Evolutionary conservation across 2,888 invertebrate genomes (phyloP), one percentile per base, ranked within the genome.

Genomic region (Melikaiella ostensackeni): DNA sequence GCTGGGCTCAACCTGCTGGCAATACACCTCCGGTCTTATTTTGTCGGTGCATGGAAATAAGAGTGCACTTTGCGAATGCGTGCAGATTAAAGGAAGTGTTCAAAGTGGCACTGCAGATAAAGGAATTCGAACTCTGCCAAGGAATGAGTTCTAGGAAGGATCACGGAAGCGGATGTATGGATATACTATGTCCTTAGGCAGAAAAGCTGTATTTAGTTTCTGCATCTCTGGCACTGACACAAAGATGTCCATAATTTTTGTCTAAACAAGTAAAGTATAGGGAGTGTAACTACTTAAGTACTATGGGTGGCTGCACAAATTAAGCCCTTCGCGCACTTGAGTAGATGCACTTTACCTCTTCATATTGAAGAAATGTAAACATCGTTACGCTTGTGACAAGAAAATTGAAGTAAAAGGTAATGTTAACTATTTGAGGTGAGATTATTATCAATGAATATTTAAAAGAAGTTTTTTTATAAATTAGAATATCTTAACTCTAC

Each of bases 1-100:
- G 78, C 80, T 27, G 38, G 62, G 77, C 77, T 59, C 35, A 74
- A 75, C 76, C 77, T 78, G 63, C 64, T 75, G 80, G 79, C 77
- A 61, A 75, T 78, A 76, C 75, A 73, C 77, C 74, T 76, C 55
- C 70, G 63, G 63, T 70, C 76, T 78, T 59, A 75, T 38, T 38
- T 24, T 66, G 21, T 42, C 64, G 24, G 35, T 63, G 33, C 77
- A 77, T 75, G 50, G 55, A 77, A 75, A 77, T 77, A 73, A 75
- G 76, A 57, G 50, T 61, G 57, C 74, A 66, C 70, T 50, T 46
- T n/a, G 74, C 27, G 55, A 57, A 46, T 63, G 24, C 75, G 75
- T 55, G 75, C 35, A 61, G 73, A 78, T 79, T 76, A 74, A 63
- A 78, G 76, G 64, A 27, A 77, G 77, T 38, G 27, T 42, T 74